Conservation (phyloP, 2,888 invertebrate species). For the Reticulitermes lucifugus region DNA sequence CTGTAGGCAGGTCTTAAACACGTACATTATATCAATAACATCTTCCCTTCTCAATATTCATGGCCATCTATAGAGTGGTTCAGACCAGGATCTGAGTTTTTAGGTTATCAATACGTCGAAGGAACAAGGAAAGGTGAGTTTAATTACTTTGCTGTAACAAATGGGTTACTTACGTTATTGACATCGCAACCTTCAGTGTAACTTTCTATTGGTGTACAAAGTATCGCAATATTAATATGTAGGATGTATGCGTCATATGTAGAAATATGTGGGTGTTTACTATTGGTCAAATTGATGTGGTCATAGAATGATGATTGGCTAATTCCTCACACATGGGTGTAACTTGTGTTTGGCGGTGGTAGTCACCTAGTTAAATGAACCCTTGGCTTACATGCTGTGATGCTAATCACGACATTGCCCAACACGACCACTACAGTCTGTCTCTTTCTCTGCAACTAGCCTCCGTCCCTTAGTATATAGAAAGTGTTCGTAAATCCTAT, state of each 20-base stretch:
- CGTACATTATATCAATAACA: too few relatives aligned
- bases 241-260: conserved; percentile 8
- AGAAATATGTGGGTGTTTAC: conserved; percentile 17
- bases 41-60: too few relatives aligned
- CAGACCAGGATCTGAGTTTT: not conserved
- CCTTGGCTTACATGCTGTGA: conserved; percentile 22
- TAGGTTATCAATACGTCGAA: not conserved
- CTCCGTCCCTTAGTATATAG: not conserved
- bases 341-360: not conserved
- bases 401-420: not conserved
- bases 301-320: not conserved
- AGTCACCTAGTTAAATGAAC: conserved; percentile 17
- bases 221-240: not conserved
- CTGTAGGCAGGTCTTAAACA: too few relatives aligned
- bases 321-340: not conserved
- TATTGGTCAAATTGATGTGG: conserved; percentile 14
- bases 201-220: conserved; percentile 4
- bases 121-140: not conserved
- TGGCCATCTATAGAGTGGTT: not conserved
- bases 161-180: not conserved
- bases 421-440: too few relatives aligned
- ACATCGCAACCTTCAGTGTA: not conserved
- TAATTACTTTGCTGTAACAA: not conserved
- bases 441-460: not conserved
- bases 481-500: not conserved